Evolutionary conservation across 2,113 vertebrate genomes (phyloP), one percentile per base, ranked within the genome.

Genomic region (Barbus barbus): DNA sequence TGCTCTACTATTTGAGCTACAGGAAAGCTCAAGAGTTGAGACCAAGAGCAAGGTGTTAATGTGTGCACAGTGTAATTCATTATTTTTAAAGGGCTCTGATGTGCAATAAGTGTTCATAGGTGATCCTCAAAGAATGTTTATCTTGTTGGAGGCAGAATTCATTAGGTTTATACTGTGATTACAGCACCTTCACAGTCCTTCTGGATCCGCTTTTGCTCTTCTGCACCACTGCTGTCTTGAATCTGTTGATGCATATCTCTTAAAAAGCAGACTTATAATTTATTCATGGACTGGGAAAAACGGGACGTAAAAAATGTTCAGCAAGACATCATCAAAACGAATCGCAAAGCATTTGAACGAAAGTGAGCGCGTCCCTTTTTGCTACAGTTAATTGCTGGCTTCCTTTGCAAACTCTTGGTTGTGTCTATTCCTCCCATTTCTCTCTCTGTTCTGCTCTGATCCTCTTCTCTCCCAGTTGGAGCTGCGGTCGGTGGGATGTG

Each of bases 281-380:
- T 71, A 87, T 84, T 80, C 63, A 84, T 81, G 63, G 65, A 16
- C 48, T 51, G 48, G 83, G 46, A 41, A 67, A 44, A 63, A n/a
- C 38, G 26, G 31, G 36, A 84, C 20, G 61, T 82, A 78, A 61
- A 87, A 82, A 81, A 84, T 84, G 71, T 72, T 87, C 78, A n/a
- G 82, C 58, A 24, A 84, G 56, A 58, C 86, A 77, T 77, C 83
- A 61, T 87, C 78, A 87, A 87, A 84, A 84, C 13, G 60, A 87
- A 77, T 81, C 36, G 22, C 22, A n/a, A 78, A 84, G 78, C 83
- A 20, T 78, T 71, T 36, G 56, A 60, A 41, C 41, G 38, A 53
- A 82, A 82, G 77, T 77, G 33, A 61, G 61, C 5, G 6, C 9
- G 4, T 33, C 28, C 83, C n/a, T 67, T 77, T 84, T 69, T 63